These are phyloP conservation scores for Criorhina ranunculi DNA, from an alignment of 2,888 invertebrate genomes.

Conservation along the genomic window DNA sequence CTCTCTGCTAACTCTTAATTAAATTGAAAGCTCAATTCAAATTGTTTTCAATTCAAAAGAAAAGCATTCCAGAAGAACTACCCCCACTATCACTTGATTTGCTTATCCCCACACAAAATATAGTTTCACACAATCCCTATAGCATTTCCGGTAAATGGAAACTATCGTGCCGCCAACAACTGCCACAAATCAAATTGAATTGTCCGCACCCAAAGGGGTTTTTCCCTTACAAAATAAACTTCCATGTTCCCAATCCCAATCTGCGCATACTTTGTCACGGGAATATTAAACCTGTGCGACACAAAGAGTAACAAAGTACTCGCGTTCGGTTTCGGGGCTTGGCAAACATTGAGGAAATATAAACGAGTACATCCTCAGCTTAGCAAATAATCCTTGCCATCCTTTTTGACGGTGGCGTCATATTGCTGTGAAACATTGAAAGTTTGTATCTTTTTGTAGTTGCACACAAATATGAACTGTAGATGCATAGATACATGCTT, in stretches of 20 bases:
- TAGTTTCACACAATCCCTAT: conserved; percentile 14
- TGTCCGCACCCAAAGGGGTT: conserved; percentile 64
- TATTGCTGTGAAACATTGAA: conserved; percentile 5
- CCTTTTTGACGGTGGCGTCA: conserved; percentile 52
- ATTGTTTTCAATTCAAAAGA: no score
- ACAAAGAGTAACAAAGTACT: conserved; percentile 44
- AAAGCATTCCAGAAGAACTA: background rate
- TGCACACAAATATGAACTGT: conserved; percentile 64
- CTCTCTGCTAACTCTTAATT: no score
- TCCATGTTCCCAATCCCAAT: conserved; percentile 33
- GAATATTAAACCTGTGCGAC: conserved; percentile 27
- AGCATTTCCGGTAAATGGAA: conserved; percentile 35
- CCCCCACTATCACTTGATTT: background rate
- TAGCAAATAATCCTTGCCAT: conserved; percentile 60
- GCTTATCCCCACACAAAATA: background rate
- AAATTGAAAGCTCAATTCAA: no score
- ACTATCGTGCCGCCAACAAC: conserved; percentile 56
- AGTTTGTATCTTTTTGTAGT: conserved; percentile 52
- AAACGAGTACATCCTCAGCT: conserved; percentile 54
- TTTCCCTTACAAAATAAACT: background rate
- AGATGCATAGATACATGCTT: conserved; percentile 3
- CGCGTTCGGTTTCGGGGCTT: conserved; percentile 58
- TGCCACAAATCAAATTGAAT: conserved; percentile 73
- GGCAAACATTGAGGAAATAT: conserved; percentile 57
- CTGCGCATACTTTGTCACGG: conserved; percentile 38